Evolutionary conservation across 2,888 invertebrate genomes (phyloP), one percentile per base, ranked within the genome.

Genomic region (Auanema freiburgensis): DNA sequence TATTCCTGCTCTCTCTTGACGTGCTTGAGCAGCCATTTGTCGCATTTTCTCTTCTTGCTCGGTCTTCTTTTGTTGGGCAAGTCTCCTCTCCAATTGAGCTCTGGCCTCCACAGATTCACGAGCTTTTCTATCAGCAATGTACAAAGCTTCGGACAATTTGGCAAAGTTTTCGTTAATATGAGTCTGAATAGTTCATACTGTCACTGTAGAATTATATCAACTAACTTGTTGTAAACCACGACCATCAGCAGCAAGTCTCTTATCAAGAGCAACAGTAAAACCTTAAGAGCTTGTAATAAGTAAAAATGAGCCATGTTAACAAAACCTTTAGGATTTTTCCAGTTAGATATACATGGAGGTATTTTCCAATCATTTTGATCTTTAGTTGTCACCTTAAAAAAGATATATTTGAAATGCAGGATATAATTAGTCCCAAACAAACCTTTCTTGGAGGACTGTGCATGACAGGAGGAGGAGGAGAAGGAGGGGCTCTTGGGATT

Each of bases 131-230:
- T 98, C 98, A 1, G 98, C 97, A 77, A 98, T 96, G 84, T 96
- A 97, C 56, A 99, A 86, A 0, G 98, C 93, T 84, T 99, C 97
- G 0, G 98, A 93, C 61, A 99, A 87, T 84, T 97, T 98, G 0
- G 97, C 94, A 86, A 98, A 99, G 85, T 98, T 98, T 84, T 99
- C 98, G 84, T 97, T 98, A 63, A 99, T 94, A 84, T 98, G 97
- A 2, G 93, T 91, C 83, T 93, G 16, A 41, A 16, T 10, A 41
- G 41, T 40, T 10, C 6, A 52, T 12, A n/a, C 12, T n/a, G 21
- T 57, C 55, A 11, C 21, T 24, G 14, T 11, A 16, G 12, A 51
- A 58, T 16, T 40, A 49, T 41, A 40, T 8, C 11, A 25, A 25
- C 24, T 16, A 18, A 79, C 77, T 71, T 85, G 85, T 83, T 98